phyloP scores from a whole-genome alignment of 2,888 invertebrate species.

The Mimumesa dahlbomi region DNA sequence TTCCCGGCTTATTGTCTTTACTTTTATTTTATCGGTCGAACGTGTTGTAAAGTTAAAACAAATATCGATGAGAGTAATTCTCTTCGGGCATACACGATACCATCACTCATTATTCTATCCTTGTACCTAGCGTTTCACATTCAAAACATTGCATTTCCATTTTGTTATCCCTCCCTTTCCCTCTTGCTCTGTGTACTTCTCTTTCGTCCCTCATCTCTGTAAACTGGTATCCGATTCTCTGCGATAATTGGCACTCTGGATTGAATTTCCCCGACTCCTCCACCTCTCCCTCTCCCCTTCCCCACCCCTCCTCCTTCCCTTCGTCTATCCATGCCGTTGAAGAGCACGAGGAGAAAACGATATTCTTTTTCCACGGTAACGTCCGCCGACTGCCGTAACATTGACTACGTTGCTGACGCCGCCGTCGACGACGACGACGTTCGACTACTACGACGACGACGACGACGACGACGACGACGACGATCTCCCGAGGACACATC shows the following conservation, averaged over 20 bases:
- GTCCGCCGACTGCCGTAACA: slow-evolving; percentile 32
- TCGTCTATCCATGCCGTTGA: slow-evolving; percentile 21
- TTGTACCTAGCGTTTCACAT: slow-evolving; percentile 43
- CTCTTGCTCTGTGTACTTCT: slow-evolving; percentile 15
- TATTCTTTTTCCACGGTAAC: slow-evolving; percentile 45
- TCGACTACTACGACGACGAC: slow-evolving; percentile 7
- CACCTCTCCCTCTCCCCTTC: too few relatives aligned
- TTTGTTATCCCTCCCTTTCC: slow-evolving; percentile 19
- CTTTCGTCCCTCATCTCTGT: slow-evolving; percentile 8
- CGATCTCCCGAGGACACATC: slow-evolving; percentile 48
- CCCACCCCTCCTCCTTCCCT: too few relatives aligned
- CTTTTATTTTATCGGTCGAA: background rate
- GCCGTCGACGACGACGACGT: slow-evolving; percentile 21
- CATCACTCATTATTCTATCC: slow-evolving; percentile 36
- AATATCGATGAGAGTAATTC: slow-evolving; percentile 33
- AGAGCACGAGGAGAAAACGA: slow-evolving; percentile 44
- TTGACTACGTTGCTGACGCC: slow-evolving; percentile 18
- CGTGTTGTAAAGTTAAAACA: background rate
- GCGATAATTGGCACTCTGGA: slow-evolving; percentile 65
- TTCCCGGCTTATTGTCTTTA: background rate
- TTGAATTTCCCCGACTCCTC: slow-evolving; percentile 67
- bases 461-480: slow-evolving; percentile 24
- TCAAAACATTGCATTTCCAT: slow-evolving; percentile 29
- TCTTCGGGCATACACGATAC: slow-evolving; percentile 20
- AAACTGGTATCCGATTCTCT: slow-evolving; percentile 59